Base-by-base conservation (phyloP, 35 echinoderm and acorn worm genomes). In the Ophioderma brevispina region DNA sequence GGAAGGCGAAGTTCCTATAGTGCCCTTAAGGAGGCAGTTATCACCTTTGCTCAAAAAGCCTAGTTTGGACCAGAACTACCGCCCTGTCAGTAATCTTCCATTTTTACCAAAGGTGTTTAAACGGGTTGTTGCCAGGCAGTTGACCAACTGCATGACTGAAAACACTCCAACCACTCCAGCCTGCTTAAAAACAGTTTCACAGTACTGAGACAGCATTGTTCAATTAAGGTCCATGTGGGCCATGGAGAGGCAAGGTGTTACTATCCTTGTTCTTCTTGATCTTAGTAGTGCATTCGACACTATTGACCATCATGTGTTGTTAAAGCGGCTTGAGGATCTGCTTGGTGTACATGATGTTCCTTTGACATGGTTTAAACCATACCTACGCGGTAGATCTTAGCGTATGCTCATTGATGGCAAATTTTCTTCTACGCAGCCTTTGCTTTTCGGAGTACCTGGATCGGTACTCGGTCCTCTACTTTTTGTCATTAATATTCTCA, bases 391-490 rank as follows among this genome's bases (percentile, higher is more conserved):
- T 40, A 55, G 94, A 84, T 13, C 25, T 63, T 86, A 92, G 78
- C 0, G 13, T 23, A 43, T 95, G 0, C 18, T 36, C 80, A 50
- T 96, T n/a, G 76, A 79, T 85, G 78, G 81, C 36, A 84, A 35
- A 77, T 37, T 78, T 18, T 92, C 94, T 28, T 35, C 36, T 19
- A 38, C 41, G 46, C 14, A 31, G 37, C 13, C 39, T 19, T 1
- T 96, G 1, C 38, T 49, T 18, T 76, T 39, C 28, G 87, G 94
- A 19, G 87, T 96, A 40, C 87, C 86, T 28, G 94, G 94, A 14
- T 96, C 91, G 2, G 91, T 96, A 17, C 91, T 96, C 75, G 87
- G 91, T n/a, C 87, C 94, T 32, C 33, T 90, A 14, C 50, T 93
- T 18, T 93, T 92, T 41, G 70, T 37, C 14, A 35, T 89, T 15